Evolutionary conservation across 2,888 invertebrate species (phyloP), one percentile per base, ranked within the genome.

Genomic region (Halocaridina rubra): DNA sequence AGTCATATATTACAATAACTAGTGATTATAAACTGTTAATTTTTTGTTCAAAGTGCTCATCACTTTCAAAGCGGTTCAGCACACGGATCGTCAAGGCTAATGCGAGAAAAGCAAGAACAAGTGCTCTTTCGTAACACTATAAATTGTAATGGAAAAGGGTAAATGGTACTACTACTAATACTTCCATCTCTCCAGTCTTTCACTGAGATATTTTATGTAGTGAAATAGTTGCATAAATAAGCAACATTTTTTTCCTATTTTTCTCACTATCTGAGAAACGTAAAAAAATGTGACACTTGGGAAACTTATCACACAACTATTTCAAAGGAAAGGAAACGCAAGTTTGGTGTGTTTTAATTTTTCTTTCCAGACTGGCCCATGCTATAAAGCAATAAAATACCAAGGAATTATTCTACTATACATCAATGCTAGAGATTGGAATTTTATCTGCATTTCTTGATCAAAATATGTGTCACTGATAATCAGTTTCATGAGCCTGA

Each of bases 321-420:
- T 53, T 53, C 53, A 53, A 10, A 53, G 53, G 3, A 13, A 53
- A 53, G 16, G 19, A 53, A 53, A 53, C n/a, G 53, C 10, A n/a
- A 16, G 53, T 53, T 53, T 53, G 19, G 16, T 53, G 53, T 53
- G 16, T 53, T 53, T n/a, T n/a, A n/a, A n/a, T n/a, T n/a, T n/a
- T n/a, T n/a, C n/a, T n/a, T n/a, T 19, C 53, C 16, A 53, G 57
- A 59, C 57, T 72, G 61, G 22, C 29, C 39, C 33, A 72, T 80
- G 61, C 80, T 61, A 80, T n/a, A 39, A 72, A 74, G 80, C 80
- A 10, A 72, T 29, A 61, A 7, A 39, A 46, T 13, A 79, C 69
- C 61, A 61, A 13, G 13, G 59, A 8, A 74, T 27, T 61, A 59
- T 61, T 61, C n/a, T 77, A 53, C 53, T n/a, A 10, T 53, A 53